Evolutionary conservation across 1,140 invertebrate genomes (phyloP).

Genomic region (Pseudomyrmex cubaensis): DNA sequence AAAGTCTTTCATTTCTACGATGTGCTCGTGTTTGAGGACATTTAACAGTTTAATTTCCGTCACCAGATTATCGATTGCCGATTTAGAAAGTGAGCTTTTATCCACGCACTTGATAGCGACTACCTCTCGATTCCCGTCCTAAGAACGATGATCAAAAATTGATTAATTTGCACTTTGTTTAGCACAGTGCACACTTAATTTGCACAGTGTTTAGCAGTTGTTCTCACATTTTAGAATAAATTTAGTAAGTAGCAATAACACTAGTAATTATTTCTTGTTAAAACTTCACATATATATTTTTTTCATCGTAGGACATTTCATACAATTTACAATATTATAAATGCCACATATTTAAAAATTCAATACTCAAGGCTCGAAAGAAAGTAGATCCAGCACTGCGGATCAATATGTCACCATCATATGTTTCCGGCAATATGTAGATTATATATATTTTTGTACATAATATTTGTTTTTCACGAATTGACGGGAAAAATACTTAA

Average conservation of each 20-base stretch:
- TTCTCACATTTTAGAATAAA: too few species aligned
- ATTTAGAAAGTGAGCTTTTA: slow-evolving; percentile 90
- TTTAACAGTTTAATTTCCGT: slow-evolving; percentile 95
- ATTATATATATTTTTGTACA: neutral
- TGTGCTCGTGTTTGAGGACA: slow-evolving; percentile 92
- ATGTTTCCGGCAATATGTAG: slow-evolving; percentile 15
- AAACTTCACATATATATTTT: neutral
- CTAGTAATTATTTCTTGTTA: neutral
- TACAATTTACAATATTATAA: neutral
- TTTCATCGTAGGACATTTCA: neutral
- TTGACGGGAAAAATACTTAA: too few species aligned
- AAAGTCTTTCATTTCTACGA: slow-evolving; percentile 94
- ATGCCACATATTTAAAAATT: neutral
- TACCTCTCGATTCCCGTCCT: slow-evolving; percentile 87
- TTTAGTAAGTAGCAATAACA: too few species aligned
- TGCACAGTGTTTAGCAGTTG: neutral
- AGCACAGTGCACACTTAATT: neutral
- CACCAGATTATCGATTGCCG: slow-evolving; percentile 92
- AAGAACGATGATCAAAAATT: slow-evolving; percentile 73
- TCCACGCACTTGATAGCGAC: slow-evolving; percentile 95
- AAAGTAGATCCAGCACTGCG: neutral
- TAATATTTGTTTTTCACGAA: neutral
- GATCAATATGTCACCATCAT: neutral
- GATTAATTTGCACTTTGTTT: neutral
- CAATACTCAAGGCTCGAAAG: neutral